Base-by-base conservation (phyloP, 1,140 invertebrate species). In the Asbolus verrucosus region DNA sequence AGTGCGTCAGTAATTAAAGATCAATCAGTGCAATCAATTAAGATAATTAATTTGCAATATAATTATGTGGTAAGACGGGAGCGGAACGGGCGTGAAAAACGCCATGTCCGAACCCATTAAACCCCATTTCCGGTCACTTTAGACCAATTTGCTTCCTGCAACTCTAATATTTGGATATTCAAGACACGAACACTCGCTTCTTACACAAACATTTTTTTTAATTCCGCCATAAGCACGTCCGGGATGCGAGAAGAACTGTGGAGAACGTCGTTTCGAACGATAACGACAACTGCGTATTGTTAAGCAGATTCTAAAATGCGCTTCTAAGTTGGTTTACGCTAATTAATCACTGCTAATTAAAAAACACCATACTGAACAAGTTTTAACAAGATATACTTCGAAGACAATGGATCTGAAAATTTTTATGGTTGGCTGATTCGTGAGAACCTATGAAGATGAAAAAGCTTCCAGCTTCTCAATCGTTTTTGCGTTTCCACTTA, bases 271-370 rank as follows among this genome's bases (percentile, higher is more conserved):
- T 27, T 54, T 5, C 46, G 13, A 54, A 54, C 46, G 27, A 54
- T 54, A 27, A 54, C 46, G 46, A 50, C 65, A 71, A 71, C 69
- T 67, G 36, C 41, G 65, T 54, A 75, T 75, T 75, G 73, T 69
- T 27, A 75, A 75, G 71, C 73, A 68, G 63, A 62, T 69, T 75
- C 69, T 62, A 50, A 69, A 75, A 71, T 73, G 68, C 73, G 67
- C 70, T 69, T 75, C 71, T 67, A 75, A 75, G 68, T 73, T 73
- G 31, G 71, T 75, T 73, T 60, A 70, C 74, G 72, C 74, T 73
- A 75, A 75, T 75, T 75, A 75, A 68, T 73, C 71, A 73, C 71
- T 75, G 71, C 71, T 75, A 75, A 75, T 75, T 75, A 75, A 75
- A 75, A 74, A 73, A 63, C 69, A 69, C 67, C 59, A 65, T 65